These are phyloP conservation scores for Perca fluviatilis DNA, from an alignment of 2,113 vertebrate genomes.

Conservation along the genomic window DNA sequence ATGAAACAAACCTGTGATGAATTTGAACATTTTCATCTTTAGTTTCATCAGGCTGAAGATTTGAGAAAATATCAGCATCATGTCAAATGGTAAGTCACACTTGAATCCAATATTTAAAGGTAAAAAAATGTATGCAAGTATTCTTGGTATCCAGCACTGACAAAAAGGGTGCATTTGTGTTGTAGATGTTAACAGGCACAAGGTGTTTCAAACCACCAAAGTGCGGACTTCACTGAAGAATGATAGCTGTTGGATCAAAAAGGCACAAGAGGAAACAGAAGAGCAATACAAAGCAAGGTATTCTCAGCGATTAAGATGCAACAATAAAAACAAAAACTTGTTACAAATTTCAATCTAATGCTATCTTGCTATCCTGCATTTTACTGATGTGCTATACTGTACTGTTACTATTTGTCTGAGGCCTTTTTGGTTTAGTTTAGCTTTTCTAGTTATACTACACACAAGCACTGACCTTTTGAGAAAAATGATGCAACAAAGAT, in stretches of 20 bases:
- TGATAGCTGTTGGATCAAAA: slow-evolving; percentile 74
- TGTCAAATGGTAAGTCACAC: slow-evolving; percentile 61
- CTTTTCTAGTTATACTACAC: not conserved
- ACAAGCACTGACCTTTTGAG: not conserved
- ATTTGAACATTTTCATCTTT: not conserved
- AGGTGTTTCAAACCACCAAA: slow-evolving; percentile 58
- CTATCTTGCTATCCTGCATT: not conserved
- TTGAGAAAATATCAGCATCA: slow-evolving; percentile 44
- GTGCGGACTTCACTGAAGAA: slow-evolving; percentile 60
- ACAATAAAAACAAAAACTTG: not conserved
- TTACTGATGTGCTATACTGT: not conserved
- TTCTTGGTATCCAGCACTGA: not conserved
- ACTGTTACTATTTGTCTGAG: not conserved
- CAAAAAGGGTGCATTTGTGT: not conserved
- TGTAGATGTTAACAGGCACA: slow-evolving; percentile 61
- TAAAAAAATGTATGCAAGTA: too few species aligned
- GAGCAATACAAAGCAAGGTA: slow-evolving; percentile 46
- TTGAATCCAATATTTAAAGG: not conserved
- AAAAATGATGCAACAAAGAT: not conserved
- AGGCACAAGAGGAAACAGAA: not conserved
- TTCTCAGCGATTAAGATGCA: not conserved
- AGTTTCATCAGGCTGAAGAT: slow-evolving; percentile 35
- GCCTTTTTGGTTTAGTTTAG: not conserved
- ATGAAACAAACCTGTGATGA: not conserved
- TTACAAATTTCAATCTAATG: not conserved